Evolutionary conservation across 2,113 vertebrate genomes (phyloP).

Genomic region (Ciconia maguari): DNA sequence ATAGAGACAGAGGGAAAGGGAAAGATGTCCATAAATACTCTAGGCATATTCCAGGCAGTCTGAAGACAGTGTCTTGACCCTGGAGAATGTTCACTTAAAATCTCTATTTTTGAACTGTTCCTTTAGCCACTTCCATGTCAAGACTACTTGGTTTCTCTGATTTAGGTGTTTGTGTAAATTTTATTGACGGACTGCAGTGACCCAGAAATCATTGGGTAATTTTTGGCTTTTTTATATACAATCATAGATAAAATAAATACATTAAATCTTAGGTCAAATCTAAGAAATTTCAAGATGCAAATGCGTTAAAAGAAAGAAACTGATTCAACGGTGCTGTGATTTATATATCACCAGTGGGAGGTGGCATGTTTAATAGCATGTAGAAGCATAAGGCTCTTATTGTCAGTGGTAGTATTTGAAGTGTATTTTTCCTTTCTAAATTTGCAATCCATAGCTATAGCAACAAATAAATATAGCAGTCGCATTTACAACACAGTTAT

Average conservation of each 20-base stretch:
- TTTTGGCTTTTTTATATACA: background rate
- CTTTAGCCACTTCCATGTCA: background rate
- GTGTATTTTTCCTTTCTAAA: constrained; percentile 49
- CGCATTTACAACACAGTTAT: constrained; percentile 7
- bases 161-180: background rate
- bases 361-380: background rate
- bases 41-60: background rate
- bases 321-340: background rate
- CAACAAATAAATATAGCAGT: constrained; percentile 56
- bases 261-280: background rate
- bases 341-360: constrained; percentile 13
- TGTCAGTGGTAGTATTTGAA: constrained; percentile 21
- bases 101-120: background rate
- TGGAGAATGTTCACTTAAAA: background rate
- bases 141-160: background rate
- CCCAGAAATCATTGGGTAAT: background rate
- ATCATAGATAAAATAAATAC: background rate
- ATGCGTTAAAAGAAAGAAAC: background rate
- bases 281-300: background rate
- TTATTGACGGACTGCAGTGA: background rate
- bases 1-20: background rate
- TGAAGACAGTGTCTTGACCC: background rate
- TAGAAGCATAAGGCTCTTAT: constrained; percentile 20
- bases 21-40: background rate
- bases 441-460: constrained; percentile 35